Evolutionary conservation across 2,888 invertebrate species (phyloP).

Genomic region (Xanthorhoe spadicearia): DNA sequence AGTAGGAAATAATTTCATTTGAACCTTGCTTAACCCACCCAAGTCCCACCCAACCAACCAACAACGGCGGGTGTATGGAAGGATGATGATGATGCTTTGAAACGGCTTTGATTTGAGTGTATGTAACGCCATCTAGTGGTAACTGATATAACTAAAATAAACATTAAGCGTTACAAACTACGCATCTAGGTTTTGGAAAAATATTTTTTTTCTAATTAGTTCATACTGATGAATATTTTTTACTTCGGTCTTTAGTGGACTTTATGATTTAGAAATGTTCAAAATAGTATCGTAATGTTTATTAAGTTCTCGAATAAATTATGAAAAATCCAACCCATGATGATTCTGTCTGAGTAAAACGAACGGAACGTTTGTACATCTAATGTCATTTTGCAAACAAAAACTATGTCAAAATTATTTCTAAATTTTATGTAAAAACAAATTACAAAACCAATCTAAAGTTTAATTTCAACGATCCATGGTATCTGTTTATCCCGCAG

Average conservation of each 20-base stretch:
- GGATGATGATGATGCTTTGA: too few species aligned
- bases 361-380: slow-evolving; percentile 41
- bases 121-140: neutral
- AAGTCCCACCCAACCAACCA: neutral
- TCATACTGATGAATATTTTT: too few species aligned
- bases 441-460: slow-evolving; percentile 63
- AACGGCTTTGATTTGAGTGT: neutral
- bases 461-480: slow-evolving; percentile 71
- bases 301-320: too few species aligned
- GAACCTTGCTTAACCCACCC: too few species aligned
- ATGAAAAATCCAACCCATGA: neutral
- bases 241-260: too few species aligned
- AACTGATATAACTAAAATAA: neutral
- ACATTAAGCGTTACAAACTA: neutral
- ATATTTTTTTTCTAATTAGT: too few species aligned
- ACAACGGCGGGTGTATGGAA: too few species aligned
- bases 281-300: too few species aligned
- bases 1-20: too few species aligned
- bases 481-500: slow-evolving; percentile 62
- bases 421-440: slow-evolving; percentile 79
- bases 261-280: too few species aligned
- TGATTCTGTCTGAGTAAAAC: neutral
- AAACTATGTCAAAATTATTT: slow-evolving; percentile 79
- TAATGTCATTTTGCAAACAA: slow-evolving; percentile 81
- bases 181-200: neutral